Percentiles rank a stretch among this genome's conserved stretches.
Conservation (phyloP, 1,140 invertebrate genomes). For the Bombus picipes region DNA sequence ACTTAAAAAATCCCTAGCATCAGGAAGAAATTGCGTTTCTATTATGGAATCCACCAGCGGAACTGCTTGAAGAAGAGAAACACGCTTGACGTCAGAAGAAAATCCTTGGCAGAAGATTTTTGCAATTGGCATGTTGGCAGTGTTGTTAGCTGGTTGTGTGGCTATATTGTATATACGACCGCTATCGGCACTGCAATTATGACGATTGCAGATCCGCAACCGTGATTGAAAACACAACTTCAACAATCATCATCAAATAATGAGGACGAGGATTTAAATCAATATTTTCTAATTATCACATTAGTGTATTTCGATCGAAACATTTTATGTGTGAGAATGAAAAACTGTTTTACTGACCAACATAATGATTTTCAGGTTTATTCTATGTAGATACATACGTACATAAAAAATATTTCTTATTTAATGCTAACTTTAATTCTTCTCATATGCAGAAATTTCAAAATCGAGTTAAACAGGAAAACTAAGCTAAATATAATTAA, state of each 20-base stretch:
- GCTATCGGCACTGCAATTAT: conserved; percentile 96
- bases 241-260: not conserved
- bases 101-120: conserved; percentile 32
- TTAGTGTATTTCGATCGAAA: not conserved
- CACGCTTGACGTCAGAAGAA: not conserved
- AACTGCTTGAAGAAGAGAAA: not conserved
- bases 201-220: conserved; percentile 81
- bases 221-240: not conserved
- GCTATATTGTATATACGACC: conserved; percentile 89
- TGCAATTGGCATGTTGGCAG: conserved; percentile 92
- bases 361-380: too few relatives aligned
- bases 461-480: too few relatives aligned
- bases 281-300: not conserved
- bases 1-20: not conserved
- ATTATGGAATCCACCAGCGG: conserved; percentile 8
- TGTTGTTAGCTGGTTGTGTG: conserved; percentile 99
- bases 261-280: not conserved
- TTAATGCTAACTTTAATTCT: not conserved
- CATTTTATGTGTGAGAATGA: not conserved
- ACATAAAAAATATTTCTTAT: not conserved
- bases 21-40: conserved; percentile 25
- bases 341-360: not conserved
- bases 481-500: too few relatives aligned
- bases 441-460: too few relatives aligned
- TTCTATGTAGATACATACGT: too few relatives aligned